phyloP scores from a whole-genome alignment of 2,113 vertebrate species.

The Pan paniscus region DNA sequence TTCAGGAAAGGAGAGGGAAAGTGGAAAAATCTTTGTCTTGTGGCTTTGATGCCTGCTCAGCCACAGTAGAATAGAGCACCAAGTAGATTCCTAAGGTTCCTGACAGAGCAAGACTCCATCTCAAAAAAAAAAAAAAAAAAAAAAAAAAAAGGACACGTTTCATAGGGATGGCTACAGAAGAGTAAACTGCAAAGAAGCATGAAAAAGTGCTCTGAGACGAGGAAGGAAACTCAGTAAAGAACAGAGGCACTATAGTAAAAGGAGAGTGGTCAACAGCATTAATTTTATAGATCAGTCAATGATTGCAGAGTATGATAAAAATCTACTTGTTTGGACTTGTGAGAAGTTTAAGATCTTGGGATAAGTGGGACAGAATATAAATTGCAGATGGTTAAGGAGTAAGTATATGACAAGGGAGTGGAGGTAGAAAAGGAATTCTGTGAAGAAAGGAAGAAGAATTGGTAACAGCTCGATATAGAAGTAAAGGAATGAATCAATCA shows the following conservation, averaged over 20 bases:
- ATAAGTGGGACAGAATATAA: not conserved
- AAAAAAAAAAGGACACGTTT: not conserved
- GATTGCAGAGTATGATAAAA: not conserved
- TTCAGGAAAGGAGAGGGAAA: too few species aligned
- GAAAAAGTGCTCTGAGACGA: not conserved
- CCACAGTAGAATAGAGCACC: too few species aligned
- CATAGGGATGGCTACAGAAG: not conserved
- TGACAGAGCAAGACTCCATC: too few species aligned
- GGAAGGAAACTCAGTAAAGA: not conserved
- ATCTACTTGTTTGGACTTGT: not conserved
- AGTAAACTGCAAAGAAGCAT: not conserved
- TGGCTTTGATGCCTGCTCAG: too few species aligned
- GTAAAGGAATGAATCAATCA: not conserved
- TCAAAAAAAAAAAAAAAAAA: too few species aligned
- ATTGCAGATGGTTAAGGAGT: not conserved
- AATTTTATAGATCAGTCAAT: not conserved
- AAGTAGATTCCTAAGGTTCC: too few species aligned
- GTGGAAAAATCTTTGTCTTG: too few species aligned
- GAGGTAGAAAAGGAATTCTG: not conserved
- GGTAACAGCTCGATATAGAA: not conserved
- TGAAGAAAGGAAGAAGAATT: not conserved
- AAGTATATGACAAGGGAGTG: not conserved
- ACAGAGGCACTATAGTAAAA: not conserved
- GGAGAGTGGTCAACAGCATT: not conserved
- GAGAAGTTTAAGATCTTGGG: not conserved